Evolutionary conservation across 2,888 invertebrate species (phyloP).

Genomic region (Thymelicus sylvestris): DNA sequence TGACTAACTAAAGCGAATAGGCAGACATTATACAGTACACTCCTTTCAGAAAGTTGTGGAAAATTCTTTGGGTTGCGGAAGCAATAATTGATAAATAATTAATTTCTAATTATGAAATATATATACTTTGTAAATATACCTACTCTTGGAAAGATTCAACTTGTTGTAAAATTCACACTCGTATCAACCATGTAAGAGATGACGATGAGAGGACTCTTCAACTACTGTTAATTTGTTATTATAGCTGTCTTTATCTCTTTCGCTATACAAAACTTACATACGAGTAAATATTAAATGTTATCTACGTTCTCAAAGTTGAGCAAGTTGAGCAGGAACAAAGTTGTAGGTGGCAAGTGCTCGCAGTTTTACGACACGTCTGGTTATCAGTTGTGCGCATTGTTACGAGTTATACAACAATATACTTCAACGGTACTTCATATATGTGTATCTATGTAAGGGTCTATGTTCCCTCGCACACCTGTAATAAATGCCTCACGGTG

Average conservation of each 20-base stretch:
- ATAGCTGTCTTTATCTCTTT: constrained; percentile 5
- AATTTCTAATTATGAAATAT: too few species aligned
- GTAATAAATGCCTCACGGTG: constrained; percentile 60
- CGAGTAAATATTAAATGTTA: constrained; percentile 50
- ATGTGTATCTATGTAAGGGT: constrained; percentile 58
- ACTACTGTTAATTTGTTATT: too few species aligned
- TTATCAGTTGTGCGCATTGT: constrained; percentile 70
- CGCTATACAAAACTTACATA: constrained; percentile 16
- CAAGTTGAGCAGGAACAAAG: constrained; percentile 74
- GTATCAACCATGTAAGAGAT: too few species aligned
- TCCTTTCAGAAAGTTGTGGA: too few species aligned
- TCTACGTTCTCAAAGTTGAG: constrained; percentile 68
- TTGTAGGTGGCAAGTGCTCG: constrained; percentile 60
- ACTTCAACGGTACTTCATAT: constrained; percentile 21
- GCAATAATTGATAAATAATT: too few species aligned
- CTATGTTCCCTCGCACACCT: constrained; percentile 60
- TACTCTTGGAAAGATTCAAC: too few species aligned
- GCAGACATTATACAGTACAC: too few species aligned
- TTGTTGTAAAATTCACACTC: too few species aligned
- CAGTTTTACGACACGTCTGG: constrained; percentile 78
- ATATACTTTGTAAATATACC: too few species aligned
- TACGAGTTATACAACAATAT: constrained; percentile 39
- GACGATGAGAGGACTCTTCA: too few species aligned
- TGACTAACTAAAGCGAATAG: too few species aligned
- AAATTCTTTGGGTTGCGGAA: too few species aligned